These are phyloP conservation scores for Drosophila watanabei DNA, from an alignment of 1,140 invertebrate genomes.

Conservation along the genomic window DNA sequence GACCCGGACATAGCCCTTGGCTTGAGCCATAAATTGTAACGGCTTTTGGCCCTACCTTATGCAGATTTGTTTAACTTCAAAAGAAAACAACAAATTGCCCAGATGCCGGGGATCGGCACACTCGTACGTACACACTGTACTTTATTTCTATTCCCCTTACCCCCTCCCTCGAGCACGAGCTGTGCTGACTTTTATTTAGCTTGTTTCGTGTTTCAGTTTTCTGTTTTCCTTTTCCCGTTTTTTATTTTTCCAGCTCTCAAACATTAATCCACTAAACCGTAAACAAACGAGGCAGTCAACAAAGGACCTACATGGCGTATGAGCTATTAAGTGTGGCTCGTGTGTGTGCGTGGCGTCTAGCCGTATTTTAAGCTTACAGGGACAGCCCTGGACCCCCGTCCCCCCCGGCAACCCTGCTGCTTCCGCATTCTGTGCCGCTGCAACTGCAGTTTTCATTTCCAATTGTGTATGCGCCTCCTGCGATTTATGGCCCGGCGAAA, in stretches of 20 bases:
- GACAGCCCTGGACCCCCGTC: conserved; percentile 6
- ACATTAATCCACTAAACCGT: conserved; percentile 81
- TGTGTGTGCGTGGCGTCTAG: conserved; percentile 34
- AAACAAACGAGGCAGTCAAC: conserved; percentile 80
- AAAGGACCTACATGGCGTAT: conserved; percentile 76
- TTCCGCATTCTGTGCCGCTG: conserved; percentile 39
- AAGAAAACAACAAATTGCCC: conserved; percentile 74
- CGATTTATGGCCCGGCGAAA: conserved; percentile 53
- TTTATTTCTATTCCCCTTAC: conserved; percentile 9
- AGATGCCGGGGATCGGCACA: conserved; percentile 11
- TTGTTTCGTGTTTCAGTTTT: conserved; percentile 13
- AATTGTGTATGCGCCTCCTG: conserved; percentile 49
- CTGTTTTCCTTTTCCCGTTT: conserved; percentile 8
- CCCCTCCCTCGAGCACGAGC: neutral
- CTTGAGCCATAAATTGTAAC: conserved; percentile 72
- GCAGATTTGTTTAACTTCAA: conserved; percentile 82
- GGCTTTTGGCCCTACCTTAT: conserved; percentile 74
- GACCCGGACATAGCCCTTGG: conserved; percentile 21
- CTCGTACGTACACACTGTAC: neutral
- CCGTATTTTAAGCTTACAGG: conserved; percentile 53
- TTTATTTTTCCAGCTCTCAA: conserved; percentile 41
- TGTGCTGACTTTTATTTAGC: conserved; percentile 33
- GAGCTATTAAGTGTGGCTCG: conserved; percentile 68
- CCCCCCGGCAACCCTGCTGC: conserved; percentile 3
- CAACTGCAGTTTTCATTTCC: conserved; percentile 54